A percentile compares a stretch with the other conserved stretches of the same genome.
Conservation (phyloP, 2,797 vertebrate species). For the Pseudochirops corinnae region DNA sequence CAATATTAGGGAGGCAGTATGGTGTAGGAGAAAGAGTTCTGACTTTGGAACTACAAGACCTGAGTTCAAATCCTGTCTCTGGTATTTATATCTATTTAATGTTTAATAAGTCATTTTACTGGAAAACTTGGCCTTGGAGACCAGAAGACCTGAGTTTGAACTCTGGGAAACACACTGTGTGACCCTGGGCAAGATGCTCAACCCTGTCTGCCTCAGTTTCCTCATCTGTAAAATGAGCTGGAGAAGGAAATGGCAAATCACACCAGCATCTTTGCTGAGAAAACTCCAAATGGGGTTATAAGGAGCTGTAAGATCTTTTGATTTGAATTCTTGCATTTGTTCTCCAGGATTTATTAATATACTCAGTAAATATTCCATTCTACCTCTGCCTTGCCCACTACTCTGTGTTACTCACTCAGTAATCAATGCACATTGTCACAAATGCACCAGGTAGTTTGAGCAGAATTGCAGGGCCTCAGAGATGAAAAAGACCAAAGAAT, state of each 20-base stretch:
- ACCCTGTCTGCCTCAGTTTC: neutral
- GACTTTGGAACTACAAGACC: neutral
- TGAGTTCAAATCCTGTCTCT: neutral
- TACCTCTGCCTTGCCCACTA: neutral
- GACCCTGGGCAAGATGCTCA: neutral
- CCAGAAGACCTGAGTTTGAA: neutral
- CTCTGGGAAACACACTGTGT: neutral
- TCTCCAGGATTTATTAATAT: neutral
- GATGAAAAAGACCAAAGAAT: neutral
- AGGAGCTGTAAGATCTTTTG: neutral
- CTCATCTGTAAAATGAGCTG: neutral
- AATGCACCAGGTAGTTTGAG: neutral
- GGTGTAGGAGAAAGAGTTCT: neutral
- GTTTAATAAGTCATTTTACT: neutral
- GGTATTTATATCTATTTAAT: neutral
- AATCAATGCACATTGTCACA: neutral
- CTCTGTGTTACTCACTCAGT: neutral
- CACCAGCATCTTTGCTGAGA: neutral
- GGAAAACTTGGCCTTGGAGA: neutral
- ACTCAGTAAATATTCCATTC: neutral
- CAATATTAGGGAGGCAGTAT: neutral
- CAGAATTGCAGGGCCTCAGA: neutral
- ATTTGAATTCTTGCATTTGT: neutral
- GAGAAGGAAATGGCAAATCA: neutral
- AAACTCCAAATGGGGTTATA: neutral